These are phyloP conservation scores for Erebia palarica DNA, from an alignment of 2,888 invertebrate species.

Conservation along the genomic window DNA sequence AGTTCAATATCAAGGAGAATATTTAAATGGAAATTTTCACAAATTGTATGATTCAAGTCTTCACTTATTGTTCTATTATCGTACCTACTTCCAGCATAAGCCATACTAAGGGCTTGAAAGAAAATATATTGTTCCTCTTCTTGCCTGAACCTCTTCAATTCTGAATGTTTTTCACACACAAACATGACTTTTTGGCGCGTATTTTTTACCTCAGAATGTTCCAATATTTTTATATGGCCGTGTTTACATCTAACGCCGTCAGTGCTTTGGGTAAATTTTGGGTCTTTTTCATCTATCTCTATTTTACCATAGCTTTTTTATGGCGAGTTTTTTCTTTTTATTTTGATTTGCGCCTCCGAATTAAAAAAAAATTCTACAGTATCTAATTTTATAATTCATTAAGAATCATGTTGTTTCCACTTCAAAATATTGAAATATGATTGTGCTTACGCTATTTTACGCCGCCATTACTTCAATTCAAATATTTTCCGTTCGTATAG, in stretches of 20 bases:
- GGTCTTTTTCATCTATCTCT: conserved; percentile 6
- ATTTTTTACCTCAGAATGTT: conserved; percentile 26
- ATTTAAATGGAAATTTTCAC: no score
- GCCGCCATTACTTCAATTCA: not conserved
- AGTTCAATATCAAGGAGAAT: no score
- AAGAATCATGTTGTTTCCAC: no score
- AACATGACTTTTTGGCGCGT: conserved; percentile 8
- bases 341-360: no score
- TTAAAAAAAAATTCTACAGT: no score
- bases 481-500: no score
- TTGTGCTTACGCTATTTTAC: not conserved
- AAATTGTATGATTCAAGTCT: no score
- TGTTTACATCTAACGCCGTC: conserved; percentile 23
- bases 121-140: conserved; percentile 3
- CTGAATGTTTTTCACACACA: conserved; percentile 15
- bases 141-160: conserved; percentile 3
- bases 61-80: no score
- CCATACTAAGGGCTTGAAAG: not conserved
- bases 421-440: no score
- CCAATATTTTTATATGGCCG: conserved; percentile 26
- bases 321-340: not conserved
- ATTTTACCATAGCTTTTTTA: not conserved
- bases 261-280: conserved; percentile 9
- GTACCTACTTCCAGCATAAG: no score
- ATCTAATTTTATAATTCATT: no score